phyloP scores from a whole-genome alignment of 2,113 vertebrate genomes.

The Alligator mississippiensis region DNA sequence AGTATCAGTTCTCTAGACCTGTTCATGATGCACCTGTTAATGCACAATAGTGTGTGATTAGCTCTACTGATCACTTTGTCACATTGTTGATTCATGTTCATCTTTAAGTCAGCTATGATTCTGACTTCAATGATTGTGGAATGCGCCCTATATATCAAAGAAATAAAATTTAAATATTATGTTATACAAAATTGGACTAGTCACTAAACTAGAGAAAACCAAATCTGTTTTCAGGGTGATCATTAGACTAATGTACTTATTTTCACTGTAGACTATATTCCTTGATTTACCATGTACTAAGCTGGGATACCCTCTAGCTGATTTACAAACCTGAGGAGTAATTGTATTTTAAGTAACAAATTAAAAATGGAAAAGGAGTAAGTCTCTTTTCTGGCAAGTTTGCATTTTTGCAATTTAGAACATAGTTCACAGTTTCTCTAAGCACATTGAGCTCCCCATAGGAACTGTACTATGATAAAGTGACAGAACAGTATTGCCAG shows the following conservation, averaged over 20 bases:
- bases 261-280: neutral
- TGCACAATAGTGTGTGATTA: too few relatives aligned
- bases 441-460: neutral
- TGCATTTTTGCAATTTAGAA: slow-evolving; percentile 23
- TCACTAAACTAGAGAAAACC: neutral
- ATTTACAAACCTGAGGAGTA: neutral
- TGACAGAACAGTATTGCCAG: neutral
- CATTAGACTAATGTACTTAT: neutral
- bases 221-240: neutral
- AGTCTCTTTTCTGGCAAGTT: neutral
- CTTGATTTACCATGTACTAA: neutral
- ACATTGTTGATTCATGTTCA: too few relatives aligned
- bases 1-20: too few relatives aligned
- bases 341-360: neutral
- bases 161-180: neutral
- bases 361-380: neutral
- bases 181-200: neutral
- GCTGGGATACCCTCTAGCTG: neutral
- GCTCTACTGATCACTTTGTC: too few relatives aligned
- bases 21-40: too few relatives aligned
- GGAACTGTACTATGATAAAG: neutral
- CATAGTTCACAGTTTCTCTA: neutral
- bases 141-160: neutral
- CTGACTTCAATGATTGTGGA: neutral
- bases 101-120: neutral